Evolutionary conservation across 1,140 invertebrate genomes (phyloP), one percentile per base, ranked within the genome.

Genomic region (Trypoxylus dichotomus): DNA sequence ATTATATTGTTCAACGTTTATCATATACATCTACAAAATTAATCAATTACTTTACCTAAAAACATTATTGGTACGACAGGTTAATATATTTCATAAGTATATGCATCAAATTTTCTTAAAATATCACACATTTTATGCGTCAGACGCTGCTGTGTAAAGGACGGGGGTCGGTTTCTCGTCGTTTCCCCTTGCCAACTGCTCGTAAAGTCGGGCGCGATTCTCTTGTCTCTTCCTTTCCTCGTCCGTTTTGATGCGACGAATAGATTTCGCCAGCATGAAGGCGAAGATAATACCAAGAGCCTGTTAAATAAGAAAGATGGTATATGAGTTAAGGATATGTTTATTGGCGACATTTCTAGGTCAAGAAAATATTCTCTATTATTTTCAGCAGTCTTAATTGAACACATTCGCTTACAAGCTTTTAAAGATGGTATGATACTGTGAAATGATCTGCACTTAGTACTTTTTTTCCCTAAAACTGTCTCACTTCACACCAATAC

Each of bases 281-380:
- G 95, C 94, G 82, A 96, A 96, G 76, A 95, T 89, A 21, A 97
- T 93, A 74, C 95, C 96, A 80, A 96, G 89, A 54, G 96, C 85
- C 94, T 97, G 63, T 91, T 90, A 29, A 60, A 43, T 25, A 41
- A 74, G 72, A 80, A 58, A 21, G 7, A n/a, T n/a, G n/a, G n/a
- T n/a, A 58, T 58, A 32, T 74, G 32, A 78, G 60, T 29, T 76
- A 37, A 37, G 3, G 5, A 37, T 1, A 8, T 37, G 2, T 37
- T 5, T 8, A 37, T 37, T 37, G 32, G 0, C 32, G 2, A 37
- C 32, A 8, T 37, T n/a, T n/a, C n/a, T n/a, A n/a, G n/a, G n/a
- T n/a, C n/a, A n/a, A n/a, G n/a, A n/a, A n/a, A n/a, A n/a, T n/a
- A n/a, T n/a, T n/a, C n/a, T n/a, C n/a, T n/a, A n/a, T n/a, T n/a